Evolutionary conservation across 2,888 invertebrate genomes (phyloP).

Genomic region (Lasioglossum vierecki): DNA sequence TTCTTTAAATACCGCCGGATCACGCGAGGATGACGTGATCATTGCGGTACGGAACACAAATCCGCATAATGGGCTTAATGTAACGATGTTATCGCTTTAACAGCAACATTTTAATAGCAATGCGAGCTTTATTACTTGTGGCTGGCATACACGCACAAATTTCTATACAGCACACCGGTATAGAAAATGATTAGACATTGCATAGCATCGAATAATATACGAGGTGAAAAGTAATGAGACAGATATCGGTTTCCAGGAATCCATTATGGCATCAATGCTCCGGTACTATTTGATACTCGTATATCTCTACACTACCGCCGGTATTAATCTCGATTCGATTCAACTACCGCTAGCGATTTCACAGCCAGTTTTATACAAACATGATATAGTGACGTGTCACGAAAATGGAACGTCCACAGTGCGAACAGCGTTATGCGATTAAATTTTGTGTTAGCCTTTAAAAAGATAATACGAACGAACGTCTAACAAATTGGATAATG

Average conservation of each 20-base stretch:
- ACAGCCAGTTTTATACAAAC: not conserved
- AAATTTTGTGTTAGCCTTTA: not conserved
- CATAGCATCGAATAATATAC: not conserved
- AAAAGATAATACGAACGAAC: too few species aligned
- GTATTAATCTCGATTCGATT: not conserved
- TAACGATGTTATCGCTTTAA: conserved; percentile 1
- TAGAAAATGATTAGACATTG: not conserved
- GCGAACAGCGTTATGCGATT: not conserved
- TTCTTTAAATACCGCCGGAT: not conserved
- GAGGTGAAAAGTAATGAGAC: not conserved
- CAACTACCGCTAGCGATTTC: not conserved
- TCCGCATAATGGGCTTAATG: not conserved
- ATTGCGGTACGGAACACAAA: not conserved
- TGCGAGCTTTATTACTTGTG: too few species aligned
- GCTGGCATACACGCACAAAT: not conserved
- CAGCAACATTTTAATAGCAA: not conserved
- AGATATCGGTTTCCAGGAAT: not conserved
- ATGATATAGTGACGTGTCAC: not conserved
- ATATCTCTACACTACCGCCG: not conserved
- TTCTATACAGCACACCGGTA: not conserved
- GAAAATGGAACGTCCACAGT: not conserved
- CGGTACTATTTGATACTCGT: not conserved
- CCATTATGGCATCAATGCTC: not conserved
- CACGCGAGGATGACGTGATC: conserved; percentile 8
- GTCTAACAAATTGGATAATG: too few species aligned